Conservation (phyloP, 1,140 invertebrate genomes). For the Hermatobates lingyangjiaoensis region DNA sequence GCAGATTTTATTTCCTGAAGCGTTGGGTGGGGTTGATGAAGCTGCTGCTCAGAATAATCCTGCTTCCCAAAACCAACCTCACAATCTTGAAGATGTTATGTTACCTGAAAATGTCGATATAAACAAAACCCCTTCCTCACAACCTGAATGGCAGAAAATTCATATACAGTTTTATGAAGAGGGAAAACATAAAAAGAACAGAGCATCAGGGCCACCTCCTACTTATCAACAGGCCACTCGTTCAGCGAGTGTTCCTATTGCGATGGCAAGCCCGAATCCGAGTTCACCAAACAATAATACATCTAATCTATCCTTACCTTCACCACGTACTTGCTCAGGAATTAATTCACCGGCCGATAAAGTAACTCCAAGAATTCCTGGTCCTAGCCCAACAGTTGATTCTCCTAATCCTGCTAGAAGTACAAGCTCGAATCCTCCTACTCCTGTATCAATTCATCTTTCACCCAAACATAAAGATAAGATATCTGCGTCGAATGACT, state of each 20-base stretch:
- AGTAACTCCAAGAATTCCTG: conserved; percentile 30
- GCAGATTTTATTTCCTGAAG: conserved; percentile 53
- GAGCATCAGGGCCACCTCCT: conserved; percentile 55
- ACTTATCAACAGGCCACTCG: conserved; percentile 63
- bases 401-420: conserved; percentile 28
- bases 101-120: conserved; percentile 9
- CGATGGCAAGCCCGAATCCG: conserved; percentile 47
- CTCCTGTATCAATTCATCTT: conserved; percentile 35
- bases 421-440: conserved; percentile 23
- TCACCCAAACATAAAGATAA: conserved; percentile 26
- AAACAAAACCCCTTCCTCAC: conserved; percentile 22
- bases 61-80: conserved; percentile 15
- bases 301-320: conserved; percentile 47
- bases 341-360: conserved; percentile 46
- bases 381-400: conserved; percentile 40
- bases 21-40: conserved; percentile 24
- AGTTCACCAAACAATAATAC: conserved; percentile 49
- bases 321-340: conserved; percentile 43
- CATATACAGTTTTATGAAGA: conserved; percentile 67
- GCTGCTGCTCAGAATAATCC: conserved; percentile 16
- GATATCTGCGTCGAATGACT: conserved; percentile 17
- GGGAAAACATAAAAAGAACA: conserved; percentile 28
- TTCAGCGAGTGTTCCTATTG: conserved; percentile 67
- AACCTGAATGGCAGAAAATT: conserved; percentile 75
- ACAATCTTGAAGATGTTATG: conserved; percentile 12